Evolutionary conservation across 2,888 invertebrate species (phyloP).

Genomic region (Lepidocyrtoides sp.): DNA sequence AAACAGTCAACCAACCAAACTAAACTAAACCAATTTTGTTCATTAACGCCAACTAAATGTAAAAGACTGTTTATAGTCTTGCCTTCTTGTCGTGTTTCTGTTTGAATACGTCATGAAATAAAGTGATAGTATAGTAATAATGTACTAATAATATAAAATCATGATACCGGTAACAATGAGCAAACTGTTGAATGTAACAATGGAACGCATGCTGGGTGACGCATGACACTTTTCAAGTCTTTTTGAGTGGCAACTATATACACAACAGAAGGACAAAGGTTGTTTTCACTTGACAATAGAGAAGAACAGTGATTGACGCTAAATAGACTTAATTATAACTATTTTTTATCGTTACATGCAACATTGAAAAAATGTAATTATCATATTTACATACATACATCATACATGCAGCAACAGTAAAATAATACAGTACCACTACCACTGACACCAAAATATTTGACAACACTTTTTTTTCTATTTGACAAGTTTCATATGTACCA

Average conservation of each 20-base stretch:
- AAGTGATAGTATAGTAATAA: no score
- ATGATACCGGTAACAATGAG: conserved; percentile 50
- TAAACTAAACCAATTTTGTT: neutral
- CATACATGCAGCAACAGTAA: no score
- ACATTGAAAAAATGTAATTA: neutral
- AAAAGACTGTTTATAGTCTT: neutral
- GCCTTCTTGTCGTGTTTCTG: no score
- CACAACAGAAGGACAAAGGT: conserved; percentile 27
- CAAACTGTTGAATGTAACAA: neutral
- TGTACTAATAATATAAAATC: neutral
- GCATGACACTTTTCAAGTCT: conserved; percentile 7
- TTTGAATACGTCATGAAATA: no score
- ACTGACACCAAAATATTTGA: no score
- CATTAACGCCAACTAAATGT: conserved; percentile 8
- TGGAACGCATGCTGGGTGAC: conserved; percentile 64
- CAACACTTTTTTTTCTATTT: no score
- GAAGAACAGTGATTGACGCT: conserved; percentile 35
- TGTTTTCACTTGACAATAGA: neutral
- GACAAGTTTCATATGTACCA: no score
- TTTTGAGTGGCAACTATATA: neutral
- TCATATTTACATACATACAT: no score
- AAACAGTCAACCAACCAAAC: no score
- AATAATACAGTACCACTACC: no score
- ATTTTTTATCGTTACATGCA: no score
- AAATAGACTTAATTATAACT: conserved; percentile 17